Evolutionary conservation across 2,888 invertebrate species (phyloP).

Genomic region (Cybosia mesomella): DNA sequence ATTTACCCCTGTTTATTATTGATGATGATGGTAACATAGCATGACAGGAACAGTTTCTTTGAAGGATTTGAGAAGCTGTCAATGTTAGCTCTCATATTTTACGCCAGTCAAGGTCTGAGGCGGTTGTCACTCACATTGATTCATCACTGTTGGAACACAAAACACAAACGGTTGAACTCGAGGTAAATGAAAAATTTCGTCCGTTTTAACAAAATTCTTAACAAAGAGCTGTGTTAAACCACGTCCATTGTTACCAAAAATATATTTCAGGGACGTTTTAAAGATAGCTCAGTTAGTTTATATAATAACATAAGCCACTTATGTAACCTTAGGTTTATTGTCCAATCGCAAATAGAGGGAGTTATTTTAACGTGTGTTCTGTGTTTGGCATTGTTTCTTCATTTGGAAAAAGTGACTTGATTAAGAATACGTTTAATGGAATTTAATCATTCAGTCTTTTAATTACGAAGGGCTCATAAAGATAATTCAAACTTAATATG

Average conservation of each 20-base stretch:
- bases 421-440: not conserved
- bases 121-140: constrained; percentile 7
- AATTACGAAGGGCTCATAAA: not conserved
- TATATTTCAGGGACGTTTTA: not conserved
- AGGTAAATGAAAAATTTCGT: not conserved
- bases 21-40: not conserved
- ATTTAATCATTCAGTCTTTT: not conserved
- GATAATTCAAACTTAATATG: not conserved
- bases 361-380: not conserved
- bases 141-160: constrained; percentile 1
- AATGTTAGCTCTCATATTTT: not conserved
- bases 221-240: not conserved
- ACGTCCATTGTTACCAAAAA: not conserved
- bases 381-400: not conserved
- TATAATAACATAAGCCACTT: not conserved
- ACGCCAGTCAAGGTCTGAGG: constrained; percentile 1
- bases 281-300: not conserved
- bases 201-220: not conserved
- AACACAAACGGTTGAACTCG: not conserved
- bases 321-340: not conserved
- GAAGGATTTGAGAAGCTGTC: not conserved
- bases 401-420: not conserved
- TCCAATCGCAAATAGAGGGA: not conserved
- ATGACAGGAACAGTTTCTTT: not conserved
- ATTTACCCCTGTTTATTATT: not conserved